Conservation (phyloP, 2,797 vertebrate species). For the Eulemur coronatus region DNA sequence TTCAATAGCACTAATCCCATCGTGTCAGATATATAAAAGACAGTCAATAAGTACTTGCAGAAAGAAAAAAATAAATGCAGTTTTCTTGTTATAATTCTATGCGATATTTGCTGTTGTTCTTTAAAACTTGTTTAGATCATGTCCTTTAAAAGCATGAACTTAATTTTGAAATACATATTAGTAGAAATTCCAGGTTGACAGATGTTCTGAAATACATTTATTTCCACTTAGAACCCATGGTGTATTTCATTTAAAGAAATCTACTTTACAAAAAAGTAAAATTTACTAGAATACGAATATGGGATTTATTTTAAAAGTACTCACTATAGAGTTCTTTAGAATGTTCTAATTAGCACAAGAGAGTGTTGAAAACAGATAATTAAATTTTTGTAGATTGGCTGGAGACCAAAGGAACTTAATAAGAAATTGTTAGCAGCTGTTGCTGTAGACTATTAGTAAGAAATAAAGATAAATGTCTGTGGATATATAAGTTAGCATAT, state of each 20-base stretch:
- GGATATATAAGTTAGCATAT: background rate
- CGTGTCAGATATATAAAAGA: background rate
- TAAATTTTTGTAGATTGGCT: background rate
- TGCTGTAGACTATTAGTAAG: background rate
- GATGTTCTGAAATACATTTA: background rate
- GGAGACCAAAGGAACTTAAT: background rate
- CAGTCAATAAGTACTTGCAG: background rate
- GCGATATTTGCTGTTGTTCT: background rate
- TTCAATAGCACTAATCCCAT: background rate
- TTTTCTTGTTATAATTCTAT: background rate
- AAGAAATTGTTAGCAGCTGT: slow-evolving; percentile 17
- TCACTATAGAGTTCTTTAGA: background rate
- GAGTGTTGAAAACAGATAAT: background rate
- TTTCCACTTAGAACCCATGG: background rate
- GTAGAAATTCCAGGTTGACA: background rate
- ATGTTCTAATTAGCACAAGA: slow-evolving; percentile 6
- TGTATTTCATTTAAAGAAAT: background rate
- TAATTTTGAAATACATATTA: background rate
- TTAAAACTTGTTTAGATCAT: background rate
- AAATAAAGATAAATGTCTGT: background rate
- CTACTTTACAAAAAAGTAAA: background rate
- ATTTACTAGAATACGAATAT: background rate
- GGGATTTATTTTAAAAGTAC: background rate
- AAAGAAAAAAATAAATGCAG: background rate
- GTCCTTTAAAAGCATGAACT: background rate